Conservation (phyloP, 35 echinoderm and acorn worm species). For the Heliocidaris tuberculata region DNA sequence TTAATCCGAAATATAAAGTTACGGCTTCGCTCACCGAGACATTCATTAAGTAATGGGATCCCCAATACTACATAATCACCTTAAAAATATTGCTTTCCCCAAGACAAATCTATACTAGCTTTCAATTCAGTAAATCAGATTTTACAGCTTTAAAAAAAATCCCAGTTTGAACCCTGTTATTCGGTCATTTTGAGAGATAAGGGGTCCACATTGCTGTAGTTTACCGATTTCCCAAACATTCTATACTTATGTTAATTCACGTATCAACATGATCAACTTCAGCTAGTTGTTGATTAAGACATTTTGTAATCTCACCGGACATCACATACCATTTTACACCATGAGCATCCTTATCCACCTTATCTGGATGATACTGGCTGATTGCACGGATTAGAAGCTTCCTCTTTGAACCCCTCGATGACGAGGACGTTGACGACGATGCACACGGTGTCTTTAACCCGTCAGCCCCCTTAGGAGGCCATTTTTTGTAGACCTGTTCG, state of each 20-base stretch:
- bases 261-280: not conserved
- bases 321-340: constrained; percentile 60
- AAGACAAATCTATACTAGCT: too few species aligned
- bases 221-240: too few species aligned
- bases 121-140: too few species aligned
- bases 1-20: too few species aligned
- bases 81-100: too few species aligned
- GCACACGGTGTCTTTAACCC: not conserved
- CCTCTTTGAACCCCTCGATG: constrained; percentile 7
- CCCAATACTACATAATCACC: too few species aligned
- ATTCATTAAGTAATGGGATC: too few species aligned
- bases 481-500: not conserved
- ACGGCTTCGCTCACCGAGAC: too few species aligned
- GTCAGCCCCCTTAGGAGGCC: not conserved
- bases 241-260: not conserved
- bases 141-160: too few species aligned
- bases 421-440: not conserved
- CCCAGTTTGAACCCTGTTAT: too few species aligned
- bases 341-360: constrained; percentile 41
- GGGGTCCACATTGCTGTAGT: too few species aligned
- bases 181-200: too few species aligned
- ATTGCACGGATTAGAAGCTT: constrained; percentile 42
- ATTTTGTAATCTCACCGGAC: constrained; percentile 49
- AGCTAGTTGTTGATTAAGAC: not conserved
- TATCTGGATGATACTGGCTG: constrained; percentile 55